Percentiles rank a stretch among this genome's conserved stretches.
phyloP scores from a whole-genome alignment of 2,113 vertebrate genomes.

The Microcebus jonahi region DNA sequence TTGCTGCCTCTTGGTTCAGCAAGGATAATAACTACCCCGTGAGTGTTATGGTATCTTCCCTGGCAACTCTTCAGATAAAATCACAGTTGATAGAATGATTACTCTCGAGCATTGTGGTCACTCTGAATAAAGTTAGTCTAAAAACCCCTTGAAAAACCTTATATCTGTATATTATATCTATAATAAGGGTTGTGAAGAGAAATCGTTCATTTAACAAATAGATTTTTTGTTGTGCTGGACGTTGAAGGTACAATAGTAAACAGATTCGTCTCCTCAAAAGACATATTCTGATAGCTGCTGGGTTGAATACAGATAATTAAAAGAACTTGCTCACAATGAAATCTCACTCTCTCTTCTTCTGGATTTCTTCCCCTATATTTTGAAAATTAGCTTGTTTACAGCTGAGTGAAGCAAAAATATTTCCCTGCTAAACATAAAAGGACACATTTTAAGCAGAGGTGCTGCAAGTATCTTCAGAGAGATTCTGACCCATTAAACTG shows the following conservation, averaged over 20 bases:
- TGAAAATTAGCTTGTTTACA: background rate
- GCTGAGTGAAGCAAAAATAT: background rate
- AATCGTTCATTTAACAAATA: background rate
- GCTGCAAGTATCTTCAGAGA: background rate
- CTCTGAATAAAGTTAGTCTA: background rate
- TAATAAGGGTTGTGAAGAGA: background rate
- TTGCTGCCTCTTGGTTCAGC: background rate
- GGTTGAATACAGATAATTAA: background rate
- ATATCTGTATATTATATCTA: background rate
- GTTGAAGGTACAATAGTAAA: background rate
- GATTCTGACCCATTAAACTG: background rate
- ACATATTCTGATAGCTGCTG: background rate
- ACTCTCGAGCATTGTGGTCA: background rate
- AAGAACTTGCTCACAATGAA: background rate
- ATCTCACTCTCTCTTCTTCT: background rate
- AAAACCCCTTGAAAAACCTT: background rate
- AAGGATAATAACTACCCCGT: background rate
- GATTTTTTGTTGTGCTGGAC: background rate
- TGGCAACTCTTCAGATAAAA: conserved; percentile 12
- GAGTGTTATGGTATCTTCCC: background rate
- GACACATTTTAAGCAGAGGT: background rate
- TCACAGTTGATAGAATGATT: background rate
- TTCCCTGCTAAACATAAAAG: background rate
- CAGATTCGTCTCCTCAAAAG: background rate
- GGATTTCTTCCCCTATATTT: background rate